Evolutionary conservation across 2,888 invertebrate species (phyloP).

Genomic region (Apeira syringaria): DNA sequence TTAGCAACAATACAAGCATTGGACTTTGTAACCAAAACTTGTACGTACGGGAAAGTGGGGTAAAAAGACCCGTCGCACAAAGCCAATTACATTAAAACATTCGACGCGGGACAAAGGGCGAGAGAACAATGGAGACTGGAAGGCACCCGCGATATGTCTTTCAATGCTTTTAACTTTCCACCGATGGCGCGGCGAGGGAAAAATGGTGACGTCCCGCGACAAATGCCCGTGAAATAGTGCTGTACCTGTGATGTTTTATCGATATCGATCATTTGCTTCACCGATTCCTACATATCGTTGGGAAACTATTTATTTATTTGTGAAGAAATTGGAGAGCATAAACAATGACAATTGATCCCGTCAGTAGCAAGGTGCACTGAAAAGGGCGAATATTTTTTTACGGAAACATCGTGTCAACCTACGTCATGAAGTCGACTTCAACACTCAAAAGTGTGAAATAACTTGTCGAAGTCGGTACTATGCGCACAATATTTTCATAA

Average conservation of each 20-base stretch:
- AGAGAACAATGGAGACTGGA: constrained; percentile 75
- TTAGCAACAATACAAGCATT: constrained; percentile 20
- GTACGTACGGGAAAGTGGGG: constrained; percentile 45
- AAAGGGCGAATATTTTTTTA: too few relatives aligned
- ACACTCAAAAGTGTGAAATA: too few relatives aligned
- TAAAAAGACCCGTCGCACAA: constrained; percentile 71
- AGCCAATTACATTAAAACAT: constrained; percentile 84
- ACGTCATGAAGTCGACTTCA: too few relatives aligned
- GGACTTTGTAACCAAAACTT: constrained; percentile 42
- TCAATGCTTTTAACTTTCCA: constrained; percentile 83
- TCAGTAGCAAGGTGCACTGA: too few relatives aligned
- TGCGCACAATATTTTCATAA: too few relatives aligned
- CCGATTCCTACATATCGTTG: too few relatives aligned
- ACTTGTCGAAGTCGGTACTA: too few relatives aligned
- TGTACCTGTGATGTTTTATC: constrained; percentile 31
- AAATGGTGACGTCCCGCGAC: constrained; percentile 80
- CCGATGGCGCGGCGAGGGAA: constrained; percentile 76
- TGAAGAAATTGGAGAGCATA: too few relatives aligned
- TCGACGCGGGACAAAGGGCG: constrained; percentile 77
- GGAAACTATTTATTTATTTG: too few relatives aligned
- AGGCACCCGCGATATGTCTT: constrained; percentile 81
- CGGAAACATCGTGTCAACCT: too few relatives aligned
- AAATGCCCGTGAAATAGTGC: constrained; percentile 73
- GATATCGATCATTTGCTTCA: too few relatives aligned
- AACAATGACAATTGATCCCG: too few relatives aligned